phyloP scores from a whole-genome alignment of 2,888 invertebrate species.

The Callinectes sapidus region DNA sequence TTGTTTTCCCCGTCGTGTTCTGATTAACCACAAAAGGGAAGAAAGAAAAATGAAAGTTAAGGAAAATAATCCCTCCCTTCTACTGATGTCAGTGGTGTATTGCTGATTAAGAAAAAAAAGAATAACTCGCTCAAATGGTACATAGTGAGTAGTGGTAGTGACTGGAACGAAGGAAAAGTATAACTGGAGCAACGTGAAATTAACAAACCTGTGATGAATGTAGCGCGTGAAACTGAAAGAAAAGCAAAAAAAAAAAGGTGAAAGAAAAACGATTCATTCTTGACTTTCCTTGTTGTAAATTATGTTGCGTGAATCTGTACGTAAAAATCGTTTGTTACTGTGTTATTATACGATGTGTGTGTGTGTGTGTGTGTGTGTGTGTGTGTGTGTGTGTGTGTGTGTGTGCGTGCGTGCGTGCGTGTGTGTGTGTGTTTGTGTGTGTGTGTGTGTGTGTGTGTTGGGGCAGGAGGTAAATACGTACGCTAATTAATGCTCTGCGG shows the following conservation, averaged over 20 bases:
- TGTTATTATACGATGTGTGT: background rate
- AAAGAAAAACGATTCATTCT: background rate
- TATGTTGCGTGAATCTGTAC: slow-evolving; percentile 10
- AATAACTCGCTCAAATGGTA: background rate
- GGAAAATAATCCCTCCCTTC: background rate
- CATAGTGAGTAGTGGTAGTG: background rate
- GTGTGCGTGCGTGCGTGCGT: background rate
- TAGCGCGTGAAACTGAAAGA: background rate
- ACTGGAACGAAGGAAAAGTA: background rate
- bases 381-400: slow-evolving; percentile 30
- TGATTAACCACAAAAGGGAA: background rate
- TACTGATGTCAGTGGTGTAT: background rate
- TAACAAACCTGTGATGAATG: background rate
- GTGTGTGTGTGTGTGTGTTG: slow-evolving; percentile 10
- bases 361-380: slow-evolving; percentile 28
- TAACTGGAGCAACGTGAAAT: background rate
- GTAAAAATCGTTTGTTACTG: background rate
- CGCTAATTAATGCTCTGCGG: background rate
- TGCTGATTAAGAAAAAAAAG: background rate
- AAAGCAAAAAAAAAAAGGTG: no score
- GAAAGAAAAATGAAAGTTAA: background rate
- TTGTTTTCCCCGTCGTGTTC: background rate
- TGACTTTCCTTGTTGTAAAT: background rate
- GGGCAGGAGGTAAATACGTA: no score
- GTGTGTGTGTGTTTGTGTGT: slow-evolving; percentile 22